These are phyloP conservation scores for Brenthis hecate DNA, from an alignment of 2,888 invertebrate species.

Conservation along the genomic window DNA sequence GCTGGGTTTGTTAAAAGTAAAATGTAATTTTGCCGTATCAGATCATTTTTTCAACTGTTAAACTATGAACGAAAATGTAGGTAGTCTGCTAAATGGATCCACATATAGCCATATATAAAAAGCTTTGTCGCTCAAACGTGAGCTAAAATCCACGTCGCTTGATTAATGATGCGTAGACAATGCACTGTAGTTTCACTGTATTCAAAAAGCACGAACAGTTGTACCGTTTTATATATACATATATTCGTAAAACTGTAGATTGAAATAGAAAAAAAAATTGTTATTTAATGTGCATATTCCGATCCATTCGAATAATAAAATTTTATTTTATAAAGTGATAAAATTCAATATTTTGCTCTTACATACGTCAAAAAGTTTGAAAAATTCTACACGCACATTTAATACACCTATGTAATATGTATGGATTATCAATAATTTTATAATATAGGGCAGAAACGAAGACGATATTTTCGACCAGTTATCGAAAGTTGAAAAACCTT, in stretches of 20 bases:
- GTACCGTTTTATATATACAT: slow-evolving; percentile 1
- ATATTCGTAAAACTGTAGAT: slow-evolving; percentile 1
- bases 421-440: too few relatives aligned
- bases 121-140: slow-evolving; percentile 14
- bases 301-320: too few relatives aligned
- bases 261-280: not conserved
- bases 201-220: slow-evolving; percentile 11
- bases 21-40: not conserved
- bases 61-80: slow-evolving; percentile 2
- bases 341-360: too few relatives aligned
- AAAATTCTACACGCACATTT: too few relatives aligned
- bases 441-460: too few relatives aligned
- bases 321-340: too few relatives aligned
- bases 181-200: slow-evolving; percentile 24
- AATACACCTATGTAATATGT: too few relatives aligned
- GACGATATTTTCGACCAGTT: too few relatives aligned
- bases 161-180: slow-evolving; percentile 33
- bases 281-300: too few relatives aligned
- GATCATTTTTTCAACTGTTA: not conserved
- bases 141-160: slow-evolving; percentile 21
- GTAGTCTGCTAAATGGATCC: slow-evolving; percentile 1
- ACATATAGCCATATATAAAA: slow-evolving; percentile 3
- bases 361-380: too few relatives aligned
- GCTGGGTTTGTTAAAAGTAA: not conserved
- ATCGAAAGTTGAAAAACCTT: too few relatives aligned